Conservation (phyloP, 2,797 vertebrate genomes). For the Melanotaenia nigrans region DNA sequence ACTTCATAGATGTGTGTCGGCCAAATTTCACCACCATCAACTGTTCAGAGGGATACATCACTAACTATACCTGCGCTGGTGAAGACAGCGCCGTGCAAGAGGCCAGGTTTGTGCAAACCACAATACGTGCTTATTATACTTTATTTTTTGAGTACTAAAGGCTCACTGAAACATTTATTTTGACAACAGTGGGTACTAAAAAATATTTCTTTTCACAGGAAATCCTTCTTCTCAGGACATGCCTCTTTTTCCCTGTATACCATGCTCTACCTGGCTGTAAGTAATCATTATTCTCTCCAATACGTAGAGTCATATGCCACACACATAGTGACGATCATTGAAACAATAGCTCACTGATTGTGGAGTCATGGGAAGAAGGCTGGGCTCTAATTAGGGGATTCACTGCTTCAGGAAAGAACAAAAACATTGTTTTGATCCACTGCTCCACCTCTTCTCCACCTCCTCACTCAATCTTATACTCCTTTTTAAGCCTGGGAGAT, state of each 20-base stretch:
- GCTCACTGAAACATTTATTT: background rate
- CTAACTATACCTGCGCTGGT: constrained; percentile 88
- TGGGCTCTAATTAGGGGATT: constrained; percentile 52
- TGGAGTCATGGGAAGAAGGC: constrained; percentile 36
- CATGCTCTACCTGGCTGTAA: constrained; percentile 98
- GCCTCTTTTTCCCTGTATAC: constrained; percentile 97
- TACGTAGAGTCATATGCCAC: constrained; percentile 17
- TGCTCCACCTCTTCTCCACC: constrained; percentile 42
- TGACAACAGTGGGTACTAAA: constrained; percentile 11
- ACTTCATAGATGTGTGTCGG: constrained; percentile 90
- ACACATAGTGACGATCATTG: constrained; percentile 25
- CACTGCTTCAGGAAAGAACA: constrained; percentile 22
- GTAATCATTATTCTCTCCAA: constrained; percentile 70
- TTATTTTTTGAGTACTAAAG: background rate
- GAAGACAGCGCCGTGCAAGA: constrained; percentile 88
- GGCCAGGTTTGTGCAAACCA: constrained; percentile 86
- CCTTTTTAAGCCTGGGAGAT: constrained; percentile 35
- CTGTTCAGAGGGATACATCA: constrained; percentile 91
- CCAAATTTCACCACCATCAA: constrained; percentile 87
- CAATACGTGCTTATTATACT: background rate
- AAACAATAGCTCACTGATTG: constrained; percentile 46
- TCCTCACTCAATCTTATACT: constrained; percentile 30
- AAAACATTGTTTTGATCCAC: constrained; percentile 48
- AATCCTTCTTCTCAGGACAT: constrained; percentile 98
- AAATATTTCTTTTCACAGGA: constrained; percentile 83